phyloP scores from a whole-genome alignment of 2,888 invertebrate species.

The Lithophane socia region DNA sequence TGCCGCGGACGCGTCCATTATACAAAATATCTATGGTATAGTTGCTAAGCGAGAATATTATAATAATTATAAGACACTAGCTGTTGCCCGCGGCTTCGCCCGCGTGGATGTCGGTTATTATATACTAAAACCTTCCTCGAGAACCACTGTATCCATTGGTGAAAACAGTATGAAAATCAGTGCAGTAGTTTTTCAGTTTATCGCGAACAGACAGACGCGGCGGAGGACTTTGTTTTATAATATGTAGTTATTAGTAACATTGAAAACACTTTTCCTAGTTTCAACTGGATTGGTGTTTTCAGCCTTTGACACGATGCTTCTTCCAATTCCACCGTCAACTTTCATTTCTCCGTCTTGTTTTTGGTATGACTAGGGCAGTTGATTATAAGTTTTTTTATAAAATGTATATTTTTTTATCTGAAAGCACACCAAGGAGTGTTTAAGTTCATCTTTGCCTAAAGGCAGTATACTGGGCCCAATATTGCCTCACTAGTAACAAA shows the following conservation, averaged over 20 bases:
- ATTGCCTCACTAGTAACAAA: background rate
- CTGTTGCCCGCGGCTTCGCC: too few species aligned
- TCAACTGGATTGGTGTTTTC: background rate
- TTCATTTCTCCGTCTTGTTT: background rate
- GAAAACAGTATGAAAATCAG: too few species aligned
- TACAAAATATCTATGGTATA: slow-evolving; percentile 15
- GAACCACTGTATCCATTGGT: too few species aligned
- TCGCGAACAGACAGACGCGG: too few species aligned
- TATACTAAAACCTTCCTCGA: too few species aligned
- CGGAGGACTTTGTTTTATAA: too few species aligned
- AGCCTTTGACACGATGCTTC: background rate
- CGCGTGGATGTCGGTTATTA: too few species aligned
- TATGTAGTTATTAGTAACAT: background rate
- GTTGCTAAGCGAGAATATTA: slow-evolving; percentile 24
- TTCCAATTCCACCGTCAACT: background rate
- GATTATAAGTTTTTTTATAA: background rate
- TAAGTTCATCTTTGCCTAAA: background rate
- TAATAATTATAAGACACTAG: slow-evolving; percentile 1
- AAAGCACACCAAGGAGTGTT: background rate
- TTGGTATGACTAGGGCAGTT: too few species aligned
- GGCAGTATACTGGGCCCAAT: slow-evolving; percentile 6
- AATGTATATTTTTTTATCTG: background rate
- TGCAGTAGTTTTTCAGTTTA: too few species aligned
- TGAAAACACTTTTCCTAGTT: background rate
- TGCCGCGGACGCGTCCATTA: slow-evolving; percentile 6